Base-by-base conservation (phyloP, 2,797 vertebrate species). In the Melopsittacus undulatus region DNA sequence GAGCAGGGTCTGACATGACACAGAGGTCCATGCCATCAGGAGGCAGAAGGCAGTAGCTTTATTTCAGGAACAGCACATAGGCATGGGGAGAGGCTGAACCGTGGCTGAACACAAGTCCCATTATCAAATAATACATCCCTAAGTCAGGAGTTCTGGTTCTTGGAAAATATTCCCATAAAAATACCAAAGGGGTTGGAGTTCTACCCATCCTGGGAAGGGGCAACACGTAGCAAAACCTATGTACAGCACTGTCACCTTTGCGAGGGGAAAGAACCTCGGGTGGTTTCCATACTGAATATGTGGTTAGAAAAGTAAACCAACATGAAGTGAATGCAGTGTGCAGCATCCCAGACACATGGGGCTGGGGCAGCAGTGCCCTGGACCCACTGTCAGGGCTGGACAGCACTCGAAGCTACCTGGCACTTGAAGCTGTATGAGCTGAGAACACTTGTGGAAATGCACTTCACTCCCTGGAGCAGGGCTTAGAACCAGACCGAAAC, bases 41-140 rank as follows among this genome's bases (percentile, higher is more conserved):
- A 95, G 94, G 95, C 90, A 94, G 93, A 93, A 96, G 84, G 91
- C 87, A 67, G 74, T 54, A 93, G 92, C 95, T 97, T 97, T 97
- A 97, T 97, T 97, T 73, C 24, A 68, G 94, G 95, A 75, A 40
- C 7, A 90, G 89, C 87, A 93, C 76, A 52, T 17, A 63, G 92
- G 86, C 66, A 59, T 67, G 8, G 73, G 91, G 29, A 75, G 89
- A 95, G 93, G 61, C 82, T 30, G 34, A 75, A 38, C 1, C n/a
- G 79, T 16, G 66, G 51, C 59, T 62, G 87, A 40, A 67, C 62
- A 87, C 51, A 57, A 51, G 18, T 66, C 90, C 72, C 45, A 0
- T 94, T 93, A 90, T 90, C 95, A 95, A 95, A 94, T 77, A 64
- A 78, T 38, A 42, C 36, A 69, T 52, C 72, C 54, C 0, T 52